phyloP scores from a whole-genome alignment of 2,797 vertebrate species.

The Labroides dimidiatus region DNA sequence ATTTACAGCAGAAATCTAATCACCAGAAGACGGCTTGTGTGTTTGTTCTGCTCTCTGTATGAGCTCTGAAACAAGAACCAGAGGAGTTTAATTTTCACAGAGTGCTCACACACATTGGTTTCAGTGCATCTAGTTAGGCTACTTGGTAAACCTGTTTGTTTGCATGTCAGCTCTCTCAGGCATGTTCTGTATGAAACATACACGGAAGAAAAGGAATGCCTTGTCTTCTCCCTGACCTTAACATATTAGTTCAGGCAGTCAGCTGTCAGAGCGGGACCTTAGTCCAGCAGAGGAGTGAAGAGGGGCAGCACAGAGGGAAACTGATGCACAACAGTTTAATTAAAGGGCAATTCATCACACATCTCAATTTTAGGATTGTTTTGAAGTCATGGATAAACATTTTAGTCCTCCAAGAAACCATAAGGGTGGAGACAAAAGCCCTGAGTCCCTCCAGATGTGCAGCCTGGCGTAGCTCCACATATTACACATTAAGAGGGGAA shows the following conservation, averaged over 20 bases:
- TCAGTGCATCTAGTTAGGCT: not conserved
- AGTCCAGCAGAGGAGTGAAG: not conserved
- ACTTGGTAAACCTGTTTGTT: constrained; percentile 44
- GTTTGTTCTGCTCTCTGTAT: constrained; percentile 17
- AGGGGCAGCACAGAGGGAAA: constrained; percentile 3
- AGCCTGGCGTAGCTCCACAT: constrained; percentile 4
- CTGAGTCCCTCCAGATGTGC: constrained; percentile 36
- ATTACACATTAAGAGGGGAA: not conserved
- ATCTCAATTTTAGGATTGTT: constrained; percentile 3
- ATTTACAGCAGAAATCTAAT: constrained; percentile 59
- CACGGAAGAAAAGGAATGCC: not conserved
- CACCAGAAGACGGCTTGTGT: constrained; percentile 28
- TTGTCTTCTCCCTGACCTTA: not conserved
- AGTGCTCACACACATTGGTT: not conserved
- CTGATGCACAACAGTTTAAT: not conserved
- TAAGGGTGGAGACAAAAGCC: not conserved
- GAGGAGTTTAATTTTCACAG: constrained; percentile 1
- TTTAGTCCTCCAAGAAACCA: constrained; percentile 16
- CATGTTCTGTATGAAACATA: not conserved
- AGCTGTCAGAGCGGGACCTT: not conserved
- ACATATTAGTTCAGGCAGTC: not conserved
- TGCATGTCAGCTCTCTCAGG: not conserved
- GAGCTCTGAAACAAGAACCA: constrained; percentile 15
- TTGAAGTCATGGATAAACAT: constrained; percentile 9
- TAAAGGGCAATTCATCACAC: not conserved